phyloP scores from a whole-genome alignment of 2,113 vertebrate species.

The Chiloscyllium plagiosum region DNA sequence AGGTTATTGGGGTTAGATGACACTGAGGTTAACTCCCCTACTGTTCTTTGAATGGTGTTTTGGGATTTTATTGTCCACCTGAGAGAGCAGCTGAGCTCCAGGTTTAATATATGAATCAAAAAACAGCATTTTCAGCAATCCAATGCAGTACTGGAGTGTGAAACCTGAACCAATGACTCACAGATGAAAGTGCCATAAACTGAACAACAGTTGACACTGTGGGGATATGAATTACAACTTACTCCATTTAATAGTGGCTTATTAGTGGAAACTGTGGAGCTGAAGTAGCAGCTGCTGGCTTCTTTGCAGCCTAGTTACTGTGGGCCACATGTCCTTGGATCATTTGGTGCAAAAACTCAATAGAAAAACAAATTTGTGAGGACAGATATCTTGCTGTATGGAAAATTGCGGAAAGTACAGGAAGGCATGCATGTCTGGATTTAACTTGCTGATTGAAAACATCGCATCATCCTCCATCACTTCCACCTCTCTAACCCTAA shows the following conservation, averaged over 20 bases:
- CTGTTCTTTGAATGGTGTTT: not conserved
- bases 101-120: not conserved
- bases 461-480: too few species aligned
- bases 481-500: too few species aligned
- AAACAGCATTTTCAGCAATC: not conserved
- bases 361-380: not conserved
- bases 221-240: not conserved
- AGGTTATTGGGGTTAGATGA: not conserved
- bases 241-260: not conserved
- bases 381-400: not conserved
- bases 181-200: not conserved
- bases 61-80: not conserved
- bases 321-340: not conserved
- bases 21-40: not conserved
- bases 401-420: not conserved
- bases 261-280: not conserved
- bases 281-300: not conserved
- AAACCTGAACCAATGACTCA: not conserved
- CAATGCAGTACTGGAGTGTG: not conserved
- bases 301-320: not conserved
- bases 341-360: not conserved
- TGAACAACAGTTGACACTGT: not conserved
- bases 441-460: not conserved
- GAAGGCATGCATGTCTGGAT: not conserved
- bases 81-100: not conserved